These are phyloP conservation scores for Hydriomena furcata DNA, from an alignment of 2,888 invertebrate genomes.

Conservation along the genomic window DNA sequence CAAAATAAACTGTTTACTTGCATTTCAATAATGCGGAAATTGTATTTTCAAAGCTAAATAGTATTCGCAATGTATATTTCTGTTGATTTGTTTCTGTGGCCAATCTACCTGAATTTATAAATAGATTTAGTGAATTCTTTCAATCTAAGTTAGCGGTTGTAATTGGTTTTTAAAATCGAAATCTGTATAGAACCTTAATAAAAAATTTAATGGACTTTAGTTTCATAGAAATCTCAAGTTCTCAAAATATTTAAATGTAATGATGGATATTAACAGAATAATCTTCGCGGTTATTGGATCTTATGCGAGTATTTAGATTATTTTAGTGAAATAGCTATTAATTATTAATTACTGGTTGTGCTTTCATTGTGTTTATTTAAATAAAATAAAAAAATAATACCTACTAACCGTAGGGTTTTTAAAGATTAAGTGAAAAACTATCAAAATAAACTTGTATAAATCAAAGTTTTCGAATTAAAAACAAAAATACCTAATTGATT, in stretches of 20 bases:
- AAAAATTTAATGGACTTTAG: constrained; percentile 17
- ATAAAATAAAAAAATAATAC: background rate
- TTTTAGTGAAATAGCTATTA: background rate
- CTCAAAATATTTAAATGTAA: background rate
- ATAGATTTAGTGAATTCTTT: constrained; percentile 2
- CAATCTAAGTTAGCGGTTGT: constrained; percentile 11
- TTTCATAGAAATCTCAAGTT: constrained; percentile 18
- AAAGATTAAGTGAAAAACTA: background rate
- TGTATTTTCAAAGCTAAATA: too few species aligned
- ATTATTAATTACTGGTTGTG: constrained; percentile 16
- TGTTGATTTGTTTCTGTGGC: constrained; percentile 27
- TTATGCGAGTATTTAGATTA: background rate
- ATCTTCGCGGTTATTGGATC: constrained; percentile 12
- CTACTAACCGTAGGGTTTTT: background rate
- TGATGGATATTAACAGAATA: background rate
- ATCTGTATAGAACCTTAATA: constrained; percentile 20
- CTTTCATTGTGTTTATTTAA: constrained; percentile 3
- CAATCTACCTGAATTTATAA: background rate
- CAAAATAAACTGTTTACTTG: constrained; percentile 6
- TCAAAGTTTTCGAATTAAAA: constrained; percentile 7
- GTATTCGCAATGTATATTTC: constrained; percentile 1
- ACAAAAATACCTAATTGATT: too few species aligned
- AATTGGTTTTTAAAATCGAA: constrained; percentile 15
- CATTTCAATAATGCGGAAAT: background rate
- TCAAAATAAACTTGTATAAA: constrained; percentile 5